Evolutionary conservation across 2,113 vertebrate species (phyloP).

Genomic region (Bubalus kerabau): DNA sequence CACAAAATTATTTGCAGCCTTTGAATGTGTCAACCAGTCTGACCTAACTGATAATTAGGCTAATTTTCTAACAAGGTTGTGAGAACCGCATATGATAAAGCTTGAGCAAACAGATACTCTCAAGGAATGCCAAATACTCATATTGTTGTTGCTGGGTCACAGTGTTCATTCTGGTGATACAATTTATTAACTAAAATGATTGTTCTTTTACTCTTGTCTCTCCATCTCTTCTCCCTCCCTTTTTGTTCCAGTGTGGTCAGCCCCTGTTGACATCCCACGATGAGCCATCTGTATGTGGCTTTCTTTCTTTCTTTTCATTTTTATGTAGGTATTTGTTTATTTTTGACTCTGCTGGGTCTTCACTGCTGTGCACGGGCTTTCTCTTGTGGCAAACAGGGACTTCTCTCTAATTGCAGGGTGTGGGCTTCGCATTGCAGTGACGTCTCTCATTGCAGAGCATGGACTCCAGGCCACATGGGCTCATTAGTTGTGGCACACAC

Average conservation of each 20-base stretch:
- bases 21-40: not conserved
- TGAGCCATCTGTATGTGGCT: not conserved
- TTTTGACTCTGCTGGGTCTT: not conserved
- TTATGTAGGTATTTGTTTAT: not conserved
- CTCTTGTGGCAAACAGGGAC: not conserved
- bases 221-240: rapidly evolving
- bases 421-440: not conserved
- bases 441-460: not conserved
- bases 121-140: not conserved
- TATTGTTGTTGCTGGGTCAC: not conserved
- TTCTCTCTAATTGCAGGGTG: rapidly evolving
- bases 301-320: not conserved
- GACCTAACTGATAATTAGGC: not conserved
- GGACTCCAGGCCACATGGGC: not conserved
- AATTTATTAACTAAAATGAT: not conserved
- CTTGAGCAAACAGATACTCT: not conserved
- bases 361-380: not conserved
- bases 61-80: not conserved
- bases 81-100: not conserved
- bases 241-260: not conserved
- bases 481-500: not conserved
- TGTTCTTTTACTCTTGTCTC: not conserved
- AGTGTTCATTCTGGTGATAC: not conserved
- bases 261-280: not conserved
- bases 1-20: not conserved